Conservation (phyloP, 2,113 vertebrate species). For the Plecotus auritus region DNA sequence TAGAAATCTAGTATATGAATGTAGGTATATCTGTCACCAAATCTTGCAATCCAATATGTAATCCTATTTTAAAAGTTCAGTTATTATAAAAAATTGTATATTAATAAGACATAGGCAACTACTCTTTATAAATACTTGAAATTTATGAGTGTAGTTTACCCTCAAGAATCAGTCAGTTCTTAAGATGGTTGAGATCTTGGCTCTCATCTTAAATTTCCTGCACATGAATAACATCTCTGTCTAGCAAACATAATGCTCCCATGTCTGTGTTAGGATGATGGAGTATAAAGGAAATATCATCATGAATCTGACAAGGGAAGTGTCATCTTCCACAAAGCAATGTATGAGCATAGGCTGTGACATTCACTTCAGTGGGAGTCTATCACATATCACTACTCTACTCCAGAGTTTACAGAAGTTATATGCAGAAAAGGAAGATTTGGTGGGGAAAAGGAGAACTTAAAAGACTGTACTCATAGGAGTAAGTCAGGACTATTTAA, state of each 20-base stretch:
- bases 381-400: not conserved
- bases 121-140: not conserved
- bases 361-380: not conserved
- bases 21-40: not conserved
- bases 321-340: not conserved
- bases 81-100: not conserved
- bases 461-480: not conserved
- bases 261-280: not conserved
- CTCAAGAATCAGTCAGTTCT: not conserved
- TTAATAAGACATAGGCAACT: not conserved
- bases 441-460: not conserved
- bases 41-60: not conserved
- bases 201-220: not conserved
- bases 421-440: not conserved
- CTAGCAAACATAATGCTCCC: not conserved
- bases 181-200: not conserved
- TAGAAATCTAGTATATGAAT: not conserved
- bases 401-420: not conserved
- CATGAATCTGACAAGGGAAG: not conserved
- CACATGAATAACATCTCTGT: not conserved
- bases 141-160: not conserved
- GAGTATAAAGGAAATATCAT: not conserved
- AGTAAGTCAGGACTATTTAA: not conserved
- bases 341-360: not conserved
- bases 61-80: not conserved